Evolutionary conservation across 2,888 invertebrate genomes (phyloP), one percentile per base, ranked within the genome.

Genomic region (Melolontha melolontha): DNA sequence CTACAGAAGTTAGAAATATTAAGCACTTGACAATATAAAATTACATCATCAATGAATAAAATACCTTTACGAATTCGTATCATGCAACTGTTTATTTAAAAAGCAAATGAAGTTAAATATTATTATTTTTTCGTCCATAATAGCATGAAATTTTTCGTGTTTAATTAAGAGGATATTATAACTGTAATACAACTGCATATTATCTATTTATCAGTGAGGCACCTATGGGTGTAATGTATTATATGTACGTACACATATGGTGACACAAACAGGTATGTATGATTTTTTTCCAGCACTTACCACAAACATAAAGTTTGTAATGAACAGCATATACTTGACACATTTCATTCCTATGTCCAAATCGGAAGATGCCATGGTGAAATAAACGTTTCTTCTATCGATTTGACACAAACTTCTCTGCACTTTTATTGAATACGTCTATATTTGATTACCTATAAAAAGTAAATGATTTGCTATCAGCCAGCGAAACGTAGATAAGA

Each of bases 221-320:
- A 51, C 57, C 27, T 4, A 40, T 50, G 29, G 59, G 66, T 66
- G 16, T 1, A 14, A 27, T 8, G 27, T 34, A 16, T 51, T 22
- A 2, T 4, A 55, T 1, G 10, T 41, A n/a, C 5, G 6, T 55
- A 41, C 47, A 62, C 59, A 62, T 62, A 62, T 62, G 59, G 59
- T 10, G 10, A 62, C 47, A 10, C n/a, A 29, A 49, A 27, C 34
- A 34, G 6, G 14, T n/a, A 44, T 12, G 12, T 47, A 7, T 11
- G 7, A 5, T 22, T 49, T 11, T n/a, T 49, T 29, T 47, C 47
- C 14, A 42, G 78, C 82, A 88, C 84, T 82, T 80, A 90, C 90
- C 86, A 89, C 87, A 80, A 91, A 88, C 72, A 90, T 82, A 44
- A 90, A 86, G 81, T 90, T 91, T 74, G 90, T 88, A n/a, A 88